Conservation (phyloP, 1,140 invertebrate genomes). For the Penaeus japonicus region DNA sequence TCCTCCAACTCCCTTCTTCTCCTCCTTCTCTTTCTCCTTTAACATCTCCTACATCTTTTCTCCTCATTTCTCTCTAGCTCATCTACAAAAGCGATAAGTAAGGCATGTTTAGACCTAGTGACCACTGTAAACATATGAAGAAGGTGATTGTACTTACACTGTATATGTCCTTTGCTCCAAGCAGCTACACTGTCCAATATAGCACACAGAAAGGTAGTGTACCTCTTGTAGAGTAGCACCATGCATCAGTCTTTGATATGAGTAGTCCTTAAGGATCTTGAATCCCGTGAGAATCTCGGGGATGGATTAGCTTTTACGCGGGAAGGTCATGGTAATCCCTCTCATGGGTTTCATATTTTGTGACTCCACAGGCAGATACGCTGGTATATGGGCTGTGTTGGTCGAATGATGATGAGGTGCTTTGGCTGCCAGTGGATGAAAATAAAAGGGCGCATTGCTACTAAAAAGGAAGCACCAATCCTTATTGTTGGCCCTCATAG, state of each 20-base stretch:
- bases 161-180: too few species aligned
- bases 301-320: neutral
- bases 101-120: too few species aligned
- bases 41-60: neutral
- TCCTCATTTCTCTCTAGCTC: neutral
- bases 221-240: too few species aligned
- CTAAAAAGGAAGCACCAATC: slow-evolving; percentile 79
- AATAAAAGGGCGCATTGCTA: slow-evolving; percentile 78
- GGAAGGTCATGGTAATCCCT: slow-evolving; percentile 2
- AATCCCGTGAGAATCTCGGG: too few species aligned
- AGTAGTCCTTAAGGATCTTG: too few species aligned
- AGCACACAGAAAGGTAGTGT: too few species aligned
- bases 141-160: too few species aligned
- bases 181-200: too few species aligned
- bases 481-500: slow-evolving; percentile 87
- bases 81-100: too few species aligned
- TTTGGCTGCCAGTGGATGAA: slow-evolving; percentile 70
- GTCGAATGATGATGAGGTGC: slow-evolving; percentile 59
- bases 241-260: too few species aligned
- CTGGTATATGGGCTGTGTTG: slow-evolving; percentile 57
- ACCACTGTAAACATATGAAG: too few species aligned
- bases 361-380: slow-evolving; percentile 55
- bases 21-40: neutral
- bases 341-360: slow-evolving; percentile 56
- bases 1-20: neutral